Evolutionary conservation across 2,113 vertebrate species (phyloP), one percentile per base, ranked within the genome.

Genomic region (Neotragus pygmaeus): DNA sequence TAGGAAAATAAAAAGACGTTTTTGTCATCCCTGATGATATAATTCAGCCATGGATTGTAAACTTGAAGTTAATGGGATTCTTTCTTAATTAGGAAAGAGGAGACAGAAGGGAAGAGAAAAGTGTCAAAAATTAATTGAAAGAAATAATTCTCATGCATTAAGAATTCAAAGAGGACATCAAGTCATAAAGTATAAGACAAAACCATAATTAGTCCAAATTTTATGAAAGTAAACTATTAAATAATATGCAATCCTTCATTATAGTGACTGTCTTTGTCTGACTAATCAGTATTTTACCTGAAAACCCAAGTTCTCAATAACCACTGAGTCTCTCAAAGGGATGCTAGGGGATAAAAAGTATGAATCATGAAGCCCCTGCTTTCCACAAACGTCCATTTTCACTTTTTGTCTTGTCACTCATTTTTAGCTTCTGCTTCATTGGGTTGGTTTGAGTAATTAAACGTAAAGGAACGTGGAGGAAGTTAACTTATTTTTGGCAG

Each of bases 141-240:
- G 51, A 89, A 91, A 83, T 60, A 53, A 55, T 16, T 66, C 77
- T 43, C 73, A 7, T 5, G n/a, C 75, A 84, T 60, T 94, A 94
- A 92, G 21, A 62, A 58, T 51, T 86, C 64, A 70, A n/a, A 83
- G 4, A 90, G 28, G 19, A 95, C 73, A 91, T 60, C 89, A 90
- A 93, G 9, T 80, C 53, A 55, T 43, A 93, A 77, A 75, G 55
- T 60, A 3, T 92, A 62, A 83, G 94, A 43, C 39, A 90, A 96
- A 82, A 82, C 36, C 36, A 96, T 36, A 90, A 55, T 83, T 84
- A 83, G 33, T 66, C 15, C 64, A 66, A 90, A 64, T 80, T 83
- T 75, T 60, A 23, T 87, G 19, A 83, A 93, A 88, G 47, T 36
- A 87, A 96, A 92, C n/a, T 82, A 93, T 94, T 94, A 84, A 87